Percentiles rank a stretch among this genome's conserved stretches.
phyloP scores from a whole-genome alignment of 2,113 vertebrate genomes.

The Sinosuthora webbiana region DNA sequence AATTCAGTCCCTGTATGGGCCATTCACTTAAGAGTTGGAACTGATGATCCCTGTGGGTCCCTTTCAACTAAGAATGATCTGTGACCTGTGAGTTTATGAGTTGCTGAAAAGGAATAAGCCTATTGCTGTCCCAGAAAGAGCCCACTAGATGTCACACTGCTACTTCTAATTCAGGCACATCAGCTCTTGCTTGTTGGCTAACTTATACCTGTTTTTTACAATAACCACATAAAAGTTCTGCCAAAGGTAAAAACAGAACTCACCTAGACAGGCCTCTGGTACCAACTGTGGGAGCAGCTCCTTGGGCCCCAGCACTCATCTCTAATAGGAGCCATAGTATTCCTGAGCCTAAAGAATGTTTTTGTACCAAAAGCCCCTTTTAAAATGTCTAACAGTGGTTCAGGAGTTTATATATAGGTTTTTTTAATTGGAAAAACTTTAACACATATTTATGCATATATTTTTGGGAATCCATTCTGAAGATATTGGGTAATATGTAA shows the following conservation, averaged over 20 bases:
- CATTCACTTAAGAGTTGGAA: background rate
- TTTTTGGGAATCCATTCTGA: background rate
- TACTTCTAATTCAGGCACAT: background rate
- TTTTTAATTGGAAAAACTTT: background rate
- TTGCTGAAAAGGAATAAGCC: background rate
- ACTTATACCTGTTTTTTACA: rapidly evolving
- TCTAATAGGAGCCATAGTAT: background rate
- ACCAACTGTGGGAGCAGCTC: background rate
- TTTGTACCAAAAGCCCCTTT: background rate
- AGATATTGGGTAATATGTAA: background rate
- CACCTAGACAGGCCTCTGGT: background rate
- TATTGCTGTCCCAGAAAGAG: background rate
- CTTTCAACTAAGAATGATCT: background rate
- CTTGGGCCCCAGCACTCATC: background rate
- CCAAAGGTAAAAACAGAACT: background rate
- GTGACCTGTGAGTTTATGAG: background rate
- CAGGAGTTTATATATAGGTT: background rate
- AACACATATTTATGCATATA: background rate
- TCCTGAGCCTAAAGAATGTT: background rate
- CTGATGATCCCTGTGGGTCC: background rate
- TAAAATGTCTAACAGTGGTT: background rate
- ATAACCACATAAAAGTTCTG: background rate
- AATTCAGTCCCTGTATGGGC: constrained; percentile 50
- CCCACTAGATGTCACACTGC: constrained; percentile 51
- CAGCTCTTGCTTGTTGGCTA: background rate